These are phyloP conservation scores for Struthidea cinerea DNA, from an alignment of 2,113 vertebrate species.

Conservation along the genomic window DNA sequence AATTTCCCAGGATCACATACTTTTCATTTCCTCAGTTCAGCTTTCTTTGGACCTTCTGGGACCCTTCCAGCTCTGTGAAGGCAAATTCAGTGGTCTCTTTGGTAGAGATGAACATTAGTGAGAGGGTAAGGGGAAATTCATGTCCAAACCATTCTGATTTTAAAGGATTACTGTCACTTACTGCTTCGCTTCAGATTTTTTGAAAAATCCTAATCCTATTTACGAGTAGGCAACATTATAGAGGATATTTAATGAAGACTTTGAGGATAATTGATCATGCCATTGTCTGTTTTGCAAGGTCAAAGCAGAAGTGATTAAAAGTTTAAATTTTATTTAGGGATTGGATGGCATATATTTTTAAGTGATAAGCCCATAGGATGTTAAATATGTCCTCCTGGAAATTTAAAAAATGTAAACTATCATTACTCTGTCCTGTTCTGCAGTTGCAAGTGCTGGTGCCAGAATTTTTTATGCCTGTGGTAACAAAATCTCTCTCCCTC, in stretches of 20 bases:
- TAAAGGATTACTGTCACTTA: not conserved
- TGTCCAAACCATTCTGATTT: not conserved
- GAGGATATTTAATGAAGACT: not conserved
- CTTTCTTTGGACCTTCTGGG: not conserved
- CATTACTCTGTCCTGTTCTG: constrained; percentile 9
- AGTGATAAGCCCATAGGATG: constrained; percentile 35
- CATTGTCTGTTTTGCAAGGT: constrained; percentile 14
- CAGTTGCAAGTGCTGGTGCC: not conserved
- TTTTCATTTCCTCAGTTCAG: not conserved
- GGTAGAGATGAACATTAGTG: not conserved
- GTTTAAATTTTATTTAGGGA: constrained; percentile 31
- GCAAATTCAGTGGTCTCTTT: not conserved
- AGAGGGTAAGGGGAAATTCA: not conserved
- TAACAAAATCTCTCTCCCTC: constrained; percentile 50
- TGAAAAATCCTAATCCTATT: not conserved
- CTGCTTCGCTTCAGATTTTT: not conserved
- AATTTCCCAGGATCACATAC: not conserved
- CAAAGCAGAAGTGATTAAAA: constrained; percentile 50
- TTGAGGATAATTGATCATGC: not conserved
- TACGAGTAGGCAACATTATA: not conserved
- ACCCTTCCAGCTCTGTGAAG: not conserved
- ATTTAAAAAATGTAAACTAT: constrained; percentile 53
- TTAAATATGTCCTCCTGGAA: constrained; percentile 41
- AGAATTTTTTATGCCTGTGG: constrained; percentile 26
- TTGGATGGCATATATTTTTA: constrained; percentile 35